Conservation (phyloP, 2,888 invertebrate species). For the Andrena minutula region DNA sequence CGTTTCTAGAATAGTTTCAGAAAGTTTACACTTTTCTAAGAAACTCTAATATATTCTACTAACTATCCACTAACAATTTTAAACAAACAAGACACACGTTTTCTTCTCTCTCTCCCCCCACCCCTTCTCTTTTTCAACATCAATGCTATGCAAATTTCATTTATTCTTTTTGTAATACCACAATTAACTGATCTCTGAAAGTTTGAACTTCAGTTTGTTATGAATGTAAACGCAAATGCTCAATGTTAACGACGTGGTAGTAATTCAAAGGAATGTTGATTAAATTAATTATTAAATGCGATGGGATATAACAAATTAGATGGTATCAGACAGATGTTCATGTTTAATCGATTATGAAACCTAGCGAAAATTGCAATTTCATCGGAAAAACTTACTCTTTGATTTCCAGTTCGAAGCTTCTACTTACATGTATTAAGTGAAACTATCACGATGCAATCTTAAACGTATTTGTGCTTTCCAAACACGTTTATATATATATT, state of each 20-base stretch:
- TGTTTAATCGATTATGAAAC: not conserved
- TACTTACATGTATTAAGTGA: not conserved
- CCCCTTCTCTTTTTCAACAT: slow-evolving; percentile 76
- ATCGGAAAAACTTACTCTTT: not conserved
- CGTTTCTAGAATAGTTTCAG: not conserved
- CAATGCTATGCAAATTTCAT: slow-evolving; percentile 66
- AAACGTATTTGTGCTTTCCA: slow-evolving; percentile 15
- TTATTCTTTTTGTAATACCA: slow-evolving; percentile 11
- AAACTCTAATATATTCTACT: slow-evolving; percentile 10
- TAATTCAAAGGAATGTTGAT: not conserved
- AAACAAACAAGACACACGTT: not conserved
- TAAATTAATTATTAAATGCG: not conserved
- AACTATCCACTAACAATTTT: slow-evolving; percentile 16
- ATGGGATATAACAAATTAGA: not conserved
- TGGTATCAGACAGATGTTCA: slow-evolving; percentile 3
- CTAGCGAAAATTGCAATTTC: not conserved
- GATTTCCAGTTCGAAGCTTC: slow-evolving; percentile 24
- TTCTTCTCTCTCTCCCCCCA: not conserved
- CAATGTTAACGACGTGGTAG: too few relatives aligned
- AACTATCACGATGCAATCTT: not conserved
- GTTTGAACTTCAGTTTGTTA: not conserved
- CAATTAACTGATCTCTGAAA: not conserved
- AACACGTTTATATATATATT: slow-evolving; percentile 20
- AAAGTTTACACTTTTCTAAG: not conserved
- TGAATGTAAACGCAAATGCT: too few relatives aligned